Evolutionary conservation across 2,888 invertebrate genomes (phyloP), one percentile per base, ranked within the genome.

Genomic region (Lasioglossum marginatum): DNA sequence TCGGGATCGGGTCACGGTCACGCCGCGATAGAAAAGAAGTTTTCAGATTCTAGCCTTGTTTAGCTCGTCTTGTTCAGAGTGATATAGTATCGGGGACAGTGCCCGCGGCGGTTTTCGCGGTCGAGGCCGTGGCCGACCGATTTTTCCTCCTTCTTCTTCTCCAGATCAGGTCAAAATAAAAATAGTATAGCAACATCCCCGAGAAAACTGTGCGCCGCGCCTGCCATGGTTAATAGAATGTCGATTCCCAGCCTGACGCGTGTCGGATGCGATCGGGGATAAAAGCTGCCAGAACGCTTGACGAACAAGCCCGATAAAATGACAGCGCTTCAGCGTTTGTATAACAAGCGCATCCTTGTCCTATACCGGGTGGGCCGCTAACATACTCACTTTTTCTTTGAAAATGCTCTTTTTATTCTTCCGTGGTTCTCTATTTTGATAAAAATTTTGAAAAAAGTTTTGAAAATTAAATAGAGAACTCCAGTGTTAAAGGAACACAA

Each of bases 221-320:
- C 2, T 37, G 84, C 48, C 63, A 78, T 75, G 52, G 78, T 86
- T 81, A 86, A 86, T 86, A 79, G 80, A 82, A 87, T 75, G 87
- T 80, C 87, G 79, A 82, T 82, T 80, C 75, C 8, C 74, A 34
- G 23, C 63, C 23, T 82, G 86, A 86, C 86, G 75, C 80, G 72
- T 78, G 77, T 79, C 85, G 75, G 52, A 68, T 70, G 63, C 77
- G 77, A 83, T 83, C 84, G 52, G 52, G 72, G 81, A 86, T 79
- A 78, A 81, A 84, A 60, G 75, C 76, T 78, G 78, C 57, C 66
- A 34, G 73, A n/a, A 45, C 45, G 43, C 34, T 19, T 27, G 71
- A 79, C 72, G 37, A 73, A 73, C 68, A 27, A n/a, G 75, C 43
- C 63, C 78, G 83, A 83, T 79, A 60, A 77, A 83, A 68, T 63